Evolutionary conservation across 2,888 invertebrate species (phyloP), one percentile per base, ranked within the genome.

Genomic region (Leptarthrus brevirostris): DNA sequence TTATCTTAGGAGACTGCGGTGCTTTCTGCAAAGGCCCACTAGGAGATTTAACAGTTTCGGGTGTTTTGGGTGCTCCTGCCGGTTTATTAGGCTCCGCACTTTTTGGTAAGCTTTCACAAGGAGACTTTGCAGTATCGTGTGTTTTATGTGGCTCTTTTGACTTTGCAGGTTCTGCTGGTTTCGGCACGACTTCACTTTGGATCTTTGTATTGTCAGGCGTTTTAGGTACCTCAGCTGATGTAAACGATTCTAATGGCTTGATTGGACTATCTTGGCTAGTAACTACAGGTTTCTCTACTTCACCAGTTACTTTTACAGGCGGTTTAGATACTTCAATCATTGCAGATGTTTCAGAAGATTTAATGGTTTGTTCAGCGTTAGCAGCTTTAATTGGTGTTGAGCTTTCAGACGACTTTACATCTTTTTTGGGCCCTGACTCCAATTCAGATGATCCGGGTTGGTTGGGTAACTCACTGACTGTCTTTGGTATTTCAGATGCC

Each of bases 121-220:
- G n/a, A 3, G 22, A 8, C 18, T 94, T 82, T 96, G 89, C 80
- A 94, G 95, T 83, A 97, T 97, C n/a, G 95, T 93, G 18, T 96
- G 84, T 97, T 97, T 85, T 93, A 95, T 80, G 97, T 87, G 82
- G 80, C 97, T 88, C 95, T 97, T 95, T 84, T 97, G 97, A 26
- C 96, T 95, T 82, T 12, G 24, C 12, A 8, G 44, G 16, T 52
- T 69, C 52, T 5, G 18, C 30, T 58, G 34, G 49, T 14, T 72
- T 58, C 18, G 52, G 30, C 3, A 20, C 12, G 12, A 52, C 69
- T 3, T 8, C n/a, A 12, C 3, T 66, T 66, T 4, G 36, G 10
- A 5, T 3, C 44, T 18, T 14, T 30, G 26, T 16, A 8, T 97
- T 87, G 82, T 81, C 97, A 20, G 4, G 14, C 88, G 79, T 97